These are phyloP conservation scores for Pyrrhia umbra DNA, from an alignment of 2,888 invertebrate species.

Conservation along the genomic window DNA sequence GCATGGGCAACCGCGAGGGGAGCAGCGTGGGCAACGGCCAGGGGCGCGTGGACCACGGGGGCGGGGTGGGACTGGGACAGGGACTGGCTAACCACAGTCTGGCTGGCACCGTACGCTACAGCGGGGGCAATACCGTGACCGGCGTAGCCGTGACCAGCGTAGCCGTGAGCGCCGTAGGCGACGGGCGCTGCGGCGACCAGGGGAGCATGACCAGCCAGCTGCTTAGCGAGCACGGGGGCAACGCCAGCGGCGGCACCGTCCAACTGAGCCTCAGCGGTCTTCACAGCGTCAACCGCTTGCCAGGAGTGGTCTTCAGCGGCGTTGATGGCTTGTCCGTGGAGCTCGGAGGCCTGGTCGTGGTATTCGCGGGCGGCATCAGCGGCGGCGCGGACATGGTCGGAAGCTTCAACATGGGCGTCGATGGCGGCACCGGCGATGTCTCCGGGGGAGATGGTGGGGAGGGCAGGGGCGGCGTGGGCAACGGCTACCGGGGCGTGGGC, in stretches of 20 bases:
- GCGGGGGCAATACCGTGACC: constrained; percentile 65
- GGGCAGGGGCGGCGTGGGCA: constrained; percentile 73
- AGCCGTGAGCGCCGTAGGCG: constrained; percentile 58
- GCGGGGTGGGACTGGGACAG: constrained; percentile 84
- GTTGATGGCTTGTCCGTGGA: constrained; percentile 86
- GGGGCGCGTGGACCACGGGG: constrained; percentile 73
- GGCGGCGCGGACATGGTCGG: constrained; percentile 86
- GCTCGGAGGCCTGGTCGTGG: constrained; percentile 86
- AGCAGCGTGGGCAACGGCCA: constrained; percentile 77
- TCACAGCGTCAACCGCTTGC: constrained; percentile 85
- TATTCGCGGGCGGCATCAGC: constrained; percentile 83
- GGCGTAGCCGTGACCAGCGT: constrained; percentile 58
- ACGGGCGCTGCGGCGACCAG: constrained; percentile 58
- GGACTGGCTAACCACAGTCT: constrained; percentile 79
- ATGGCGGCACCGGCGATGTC: constrained; percentile 85
- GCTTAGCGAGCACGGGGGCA: constrained; percentile 85
- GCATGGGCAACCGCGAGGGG: constrained; percentile 66
- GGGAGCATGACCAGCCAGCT: constrained; percentile 80
- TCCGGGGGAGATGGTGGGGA: constrained; percentile 86
- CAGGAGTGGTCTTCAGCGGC: constrained; percentile 87
- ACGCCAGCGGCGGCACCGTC: constrained; percentile 87
- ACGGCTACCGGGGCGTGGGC: constrained; percentile 73
- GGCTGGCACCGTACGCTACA: constrained; percentile 70
- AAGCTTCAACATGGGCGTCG: constrained; percentile 85
- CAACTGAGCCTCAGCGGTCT: constrained; percentile 83